These are phyloP conservation scores for Erannis defoliaria DNA, from an alignment of 2,888 invertebrate genomes.

Conservation along the genomic window DNA sequence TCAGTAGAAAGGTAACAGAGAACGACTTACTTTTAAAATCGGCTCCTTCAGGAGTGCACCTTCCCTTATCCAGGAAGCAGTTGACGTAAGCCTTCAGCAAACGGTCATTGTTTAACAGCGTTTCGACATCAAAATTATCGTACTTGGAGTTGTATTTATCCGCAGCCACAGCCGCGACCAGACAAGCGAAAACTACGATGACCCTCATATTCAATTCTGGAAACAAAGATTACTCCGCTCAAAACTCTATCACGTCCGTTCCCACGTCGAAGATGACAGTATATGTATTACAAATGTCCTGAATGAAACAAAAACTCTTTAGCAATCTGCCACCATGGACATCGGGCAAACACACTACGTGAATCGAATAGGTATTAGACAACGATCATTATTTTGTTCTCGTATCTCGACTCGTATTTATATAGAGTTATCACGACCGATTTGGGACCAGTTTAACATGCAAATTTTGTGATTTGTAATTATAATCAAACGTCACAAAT, in stretches of 20 bases:
- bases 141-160: slow-evolving; percentile 89
- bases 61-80: slow-evolving; percentile 89
- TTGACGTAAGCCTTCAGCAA: slow-evolving; percentile 90
- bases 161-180: slow-evolving; percentile 69
- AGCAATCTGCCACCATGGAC: slow-evolving; percentile 59
- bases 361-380: slow-evolving; percentile 59
- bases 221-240: slow-evolving; percentile 49
- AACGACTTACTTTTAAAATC: slow-evolving; percentile 90
- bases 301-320: slow-evolving; percentile 61
- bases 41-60: slow-evolving; percentile 90
- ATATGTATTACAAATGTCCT: slow-evolving; percentile 46
- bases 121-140: slow-evolving; percentile 91
- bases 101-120: slow-evolving; percentile 89
- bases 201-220: slow-evolving; percentile 69
- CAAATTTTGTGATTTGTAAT: slow-evolving; percentile 23
- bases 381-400: neutral
- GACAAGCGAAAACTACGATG: slow-evolving; percentile 66
- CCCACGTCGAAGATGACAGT: slow-evolving; percentile 51
- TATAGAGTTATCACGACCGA: slow-evolving; percentile 20
- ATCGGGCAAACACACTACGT: slow-evolving; percentile 54
- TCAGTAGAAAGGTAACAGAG: neutral
- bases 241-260: slow-evolving; percentile 46
- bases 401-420: slow-evolving; percentile 26
- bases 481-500: slow-evolving; percentile 28
- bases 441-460: slow-evolving; percentile 18